These are phyloP conservation scores for Herpetotheres cachinnans DNA, from an alignment of 2,113 vertebrate genomes.

Conservation along the genomic window DNA sequence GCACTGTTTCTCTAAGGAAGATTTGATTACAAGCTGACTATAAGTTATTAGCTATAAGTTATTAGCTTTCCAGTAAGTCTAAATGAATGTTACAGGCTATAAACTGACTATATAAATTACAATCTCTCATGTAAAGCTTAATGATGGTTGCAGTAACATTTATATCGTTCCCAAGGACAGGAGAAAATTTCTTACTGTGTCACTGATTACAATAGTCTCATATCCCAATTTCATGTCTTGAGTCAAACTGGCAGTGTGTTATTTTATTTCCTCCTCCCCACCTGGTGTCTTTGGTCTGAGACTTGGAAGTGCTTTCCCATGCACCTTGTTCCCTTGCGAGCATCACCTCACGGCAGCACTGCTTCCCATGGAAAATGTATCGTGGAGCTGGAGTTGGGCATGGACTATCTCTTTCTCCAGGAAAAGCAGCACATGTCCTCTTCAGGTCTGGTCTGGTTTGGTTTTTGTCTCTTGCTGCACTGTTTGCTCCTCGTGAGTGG, in stretches of 20 bases:
- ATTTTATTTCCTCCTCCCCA: background rate
- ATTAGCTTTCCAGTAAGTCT: conserved; percentile 30
- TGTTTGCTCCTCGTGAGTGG: background rate
- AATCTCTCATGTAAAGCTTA: background rate
- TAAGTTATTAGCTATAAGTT: conserved; percentile 25
- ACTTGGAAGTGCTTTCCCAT: background rate
- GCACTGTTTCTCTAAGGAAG: background rate
- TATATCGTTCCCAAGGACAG: background rate
- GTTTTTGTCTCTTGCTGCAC: background rate
- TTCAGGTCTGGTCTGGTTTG: background rate
- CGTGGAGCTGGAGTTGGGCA: background rate
- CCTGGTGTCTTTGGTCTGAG: background rate
- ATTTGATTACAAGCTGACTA: conserved; percentile 17
- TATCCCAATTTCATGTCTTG: background rate
- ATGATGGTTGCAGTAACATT: background rate
- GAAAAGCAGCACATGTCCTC: background rate
- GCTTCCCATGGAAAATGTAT: background rate
- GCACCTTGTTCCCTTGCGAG: accelerated
- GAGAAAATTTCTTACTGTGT: background rate
- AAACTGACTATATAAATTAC: conserved; percentile 7
- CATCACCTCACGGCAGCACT: accelerated
- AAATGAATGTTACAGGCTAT: conserved; percentile 29
- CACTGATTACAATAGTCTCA: background rate
- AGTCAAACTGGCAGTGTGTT: background rate
- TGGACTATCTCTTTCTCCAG: background rate